A percentile compares a stretch with the other conserved stretches of the same genome.
These are phyloP conservation scores for Drosophila kohkoa DNA, from an alignment of 1,140 invertebrate species.

Conservation along the genomic window DNA sequence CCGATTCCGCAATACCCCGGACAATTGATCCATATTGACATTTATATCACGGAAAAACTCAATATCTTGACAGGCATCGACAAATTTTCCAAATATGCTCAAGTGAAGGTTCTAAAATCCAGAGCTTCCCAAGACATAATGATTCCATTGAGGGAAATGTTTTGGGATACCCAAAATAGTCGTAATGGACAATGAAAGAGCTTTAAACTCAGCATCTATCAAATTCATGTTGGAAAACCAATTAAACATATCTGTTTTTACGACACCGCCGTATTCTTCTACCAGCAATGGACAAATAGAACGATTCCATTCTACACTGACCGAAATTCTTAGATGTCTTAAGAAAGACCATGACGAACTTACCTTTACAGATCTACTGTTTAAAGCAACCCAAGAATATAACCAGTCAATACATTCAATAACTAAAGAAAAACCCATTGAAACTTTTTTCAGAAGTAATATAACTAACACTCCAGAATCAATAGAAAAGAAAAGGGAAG, in stretches of 20 bases:
- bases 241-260: constrained; percentile 21
- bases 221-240: constrained; percentile 37
- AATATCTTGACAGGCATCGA: too few relatives aligned
- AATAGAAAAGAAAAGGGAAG: not conserved
- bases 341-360: not conserved
- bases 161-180: too few relatives aligned
- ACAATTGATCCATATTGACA: too few relatives aligned
- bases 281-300: constrained; percentile 24
- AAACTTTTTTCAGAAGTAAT: not conserved
- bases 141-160: too few relatives aligned
- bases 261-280: constrained; percentile 30
- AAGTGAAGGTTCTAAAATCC: too few relatives aligned
- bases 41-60: too few relatives aligned
- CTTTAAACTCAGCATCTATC: constrained; percentile 34
- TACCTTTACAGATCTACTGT: not conserved
- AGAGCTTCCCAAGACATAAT: too few relatives aligned
- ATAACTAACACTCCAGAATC: not conserved
- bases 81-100: too few relatives aligned
- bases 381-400: not conserved
- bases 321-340: not conserved
- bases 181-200: constrained; percentile 27
- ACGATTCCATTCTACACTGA: not conserved
- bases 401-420: not conserved
- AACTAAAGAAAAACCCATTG: not conserved
- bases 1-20: too few relatives aligned